Percentiles rank a stretch among this genome's conserved stretches.
Evolutionary conservation across 1,140 invertebrate genomes (phyloP).

Genomic region (Platyscapa corneri): DNA sequence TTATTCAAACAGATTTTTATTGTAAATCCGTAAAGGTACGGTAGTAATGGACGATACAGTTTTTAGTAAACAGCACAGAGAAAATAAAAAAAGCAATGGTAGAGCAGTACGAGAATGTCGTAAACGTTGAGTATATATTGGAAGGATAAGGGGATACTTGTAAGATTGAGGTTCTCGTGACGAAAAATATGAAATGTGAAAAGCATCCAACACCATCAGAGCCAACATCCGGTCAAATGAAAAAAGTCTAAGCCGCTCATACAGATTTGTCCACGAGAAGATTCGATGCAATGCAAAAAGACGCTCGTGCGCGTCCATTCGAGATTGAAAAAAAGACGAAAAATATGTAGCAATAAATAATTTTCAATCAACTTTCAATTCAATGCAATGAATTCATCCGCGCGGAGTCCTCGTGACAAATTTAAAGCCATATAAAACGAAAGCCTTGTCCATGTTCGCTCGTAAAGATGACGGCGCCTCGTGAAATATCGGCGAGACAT

Average conservation of each 20-base stretch:
- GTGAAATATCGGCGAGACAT: conserved; percentile 57
- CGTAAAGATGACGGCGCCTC: not conserved
- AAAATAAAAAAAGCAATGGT: not conserved
- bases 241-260: not conserved
- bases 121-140: too few relatives aligned
- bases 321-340: not conserved
- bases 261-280: not conserved
- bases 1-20: not conserved
- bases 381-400: not conserved
- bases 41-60: too few relatives aligned
- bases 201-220: too few relatives aligned
- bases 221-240: not conserved
- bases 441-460: not conserved
- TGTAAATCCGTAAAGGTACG: not conserved
- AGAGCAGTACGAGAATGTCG: too few relatives aligned
- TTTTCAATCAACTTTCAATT: conserved; percentile 20
- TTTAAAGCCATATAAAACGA: not conserved
- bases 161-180: too few relatives aligned
- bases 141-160: too few relatives aligned
- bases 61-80: too few relatives aligned
- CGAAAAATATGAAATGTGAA: too few relatives aligned
- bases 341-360: conserved; percentile 15
- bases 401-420: conserved; percentile 11
- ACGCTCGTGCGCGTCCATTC: not conserved
- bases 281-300: not conserved